Percentiles rank a stretch among this genome's conserved stretches.
phyloP scores from a whole-genome alignment of 2,797 vertebrate genomes.

The Malurus leucopterus region DNA sequence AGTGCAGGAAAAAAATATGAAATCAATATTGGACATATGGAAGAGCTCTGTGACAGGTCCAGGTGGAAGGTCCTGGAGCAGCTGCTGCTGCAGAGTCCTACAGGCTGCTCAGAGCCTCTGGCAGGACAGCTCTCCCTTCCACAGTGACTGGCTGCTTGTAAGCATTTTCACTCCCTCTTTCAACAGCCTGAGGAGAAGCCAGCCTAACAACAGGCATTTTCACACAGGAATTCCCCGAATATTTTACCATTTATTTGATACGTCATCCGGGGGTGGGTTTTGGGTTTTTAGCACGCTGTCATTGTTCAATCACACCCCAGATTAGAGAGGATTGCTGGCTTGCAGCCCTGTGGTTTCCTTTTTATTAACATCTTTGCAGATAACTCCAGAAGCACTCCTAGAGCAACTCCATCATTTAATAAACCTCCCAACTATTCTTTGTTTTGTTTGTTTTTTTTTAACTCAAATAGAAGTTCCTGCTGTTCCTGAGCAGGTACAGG shows the following conservation, averaged over 20 bases:
- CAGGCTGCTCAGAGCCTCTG: background rate
- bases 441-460: background rate
- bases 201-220: background rate
- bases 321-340: background rate
- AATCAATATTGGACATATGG: rapidly evolving
- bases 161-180: background rate
- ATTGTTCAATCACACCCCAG: background rate
- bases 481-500: background rate
- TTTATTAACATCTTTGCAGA: background rate
- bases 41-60: background rate
- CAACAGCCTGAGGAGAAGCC: background rate
- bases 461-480: background rate
- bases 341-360: background rate
- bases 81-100: background rate
- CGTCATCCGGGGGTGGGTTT: rapidly evolving
- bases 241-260: background rate
- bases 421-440: background rate
- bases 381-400: background rate
- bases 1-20: rapidly evolving
- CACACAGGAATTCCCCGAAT: background rate
- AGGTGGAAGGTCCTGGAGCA: background rate
- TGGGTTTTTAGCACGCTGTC: background rate
- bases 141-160: background rate
- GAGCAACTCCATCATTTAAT: background rate
- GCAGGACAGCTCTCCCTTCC: background rate